These are phyloP conservation scores for Halcyon badia DNA, from an alignment of 2,797 vertebrate species.

Conservation along the genomic window DNA sequence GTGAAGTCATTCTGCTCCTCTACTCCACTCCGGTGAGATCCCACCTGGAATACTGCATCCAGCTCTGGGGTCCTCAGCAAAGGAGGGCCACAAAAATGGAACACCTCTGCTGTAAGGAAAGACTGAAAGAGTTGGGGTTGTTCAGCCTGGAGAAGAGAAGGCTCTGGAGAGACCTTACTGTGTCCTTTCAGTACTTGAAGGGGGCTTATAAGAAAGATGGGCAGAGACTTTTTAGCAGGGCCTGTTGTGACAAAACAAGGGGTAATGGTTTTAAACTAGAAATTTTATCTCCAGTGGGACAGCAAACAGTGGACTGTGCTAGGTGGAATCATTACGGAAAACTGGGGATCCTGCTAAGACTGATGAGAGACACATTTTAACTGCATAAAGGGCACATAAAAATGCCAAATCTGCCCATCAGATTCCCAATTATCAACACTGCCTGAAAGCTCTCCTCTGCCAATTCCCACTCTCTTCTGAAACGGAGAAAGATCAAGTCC, in stretches of 20 bases:
- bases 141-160: neutral
- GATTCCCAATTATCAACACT: neutral
- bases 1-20: neutral
- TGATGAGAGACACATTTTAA: neutral
- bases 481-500: neutral
- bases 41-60: neutral
- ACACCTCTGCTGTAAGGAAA: neutral
- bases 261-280: neutral
- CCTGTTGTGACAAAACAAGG: neutral
- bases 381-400: neutral
- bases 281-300: neutral
- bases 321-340: neutral
- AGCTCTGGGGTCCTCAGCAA: neutral
- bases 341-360: neutral
- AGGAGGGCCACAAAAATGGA: neutral
- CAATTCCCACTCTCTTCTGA: neutral
- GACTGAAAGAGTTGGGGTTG: neutral
- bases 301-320: accelerated
- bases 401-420: neutral
- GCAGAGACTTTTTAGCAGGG: neutral
- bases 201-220: neutral
- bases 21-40: neutral
- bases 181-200: neutral
- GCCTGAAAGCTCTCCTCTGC: neutral
- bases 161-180: neutral